phyloP scores from a whole-genome alignment of 2,113 vertebrate genomes.

The Indri indri region DNA sequence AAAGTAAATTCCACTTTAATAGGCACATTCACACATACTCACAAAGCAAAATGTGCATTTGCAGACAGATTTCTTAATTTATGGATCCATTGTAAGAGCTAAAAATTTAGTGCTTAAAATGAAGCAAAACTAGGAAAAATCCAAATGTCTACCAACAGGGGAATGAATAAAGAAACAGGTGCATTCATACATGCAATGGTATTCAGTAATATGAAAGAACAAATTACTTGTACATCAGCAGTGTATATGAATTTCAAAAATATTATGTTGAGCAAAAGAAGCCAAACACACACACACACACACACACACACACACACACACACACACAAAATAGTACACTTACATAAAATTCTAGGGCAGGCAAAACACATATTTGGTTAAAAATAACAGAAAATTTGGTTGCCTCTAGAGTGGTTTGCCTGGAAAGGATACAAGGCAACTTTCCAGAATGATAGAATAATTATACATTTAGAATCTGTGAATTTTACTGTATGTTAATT shows the following conservation, averaged over 20 bases:
- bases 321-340: neutral
- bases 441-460: neutral
- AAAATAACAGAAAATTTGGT: neutral
- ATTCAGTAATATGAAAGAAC: neutral
- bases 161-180: neutral
- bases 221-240: neutral
- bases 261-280: neutral
- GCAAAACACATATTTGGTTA: neutral
- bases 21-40: neutral
- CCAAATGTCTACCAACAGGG: neutral
- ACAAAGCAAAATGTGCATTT: neutral
- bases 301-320: neutral
- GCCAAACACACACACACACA: neutral
- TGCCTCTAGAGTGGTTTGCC: neutral
- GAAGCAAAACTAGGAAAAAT: neutral
- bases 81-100: neutral
- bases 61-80: neutral
- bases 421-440: neutral
- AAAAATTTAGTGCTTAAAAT: neutral
- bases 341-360: neutral
- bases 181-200: neutral
- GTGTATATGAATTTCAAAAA: neutral
- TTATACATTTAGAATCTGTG: neutral
- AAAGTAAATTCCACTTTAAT: slow-evolving; percentile 2
- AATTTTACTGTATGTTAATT: neutral